Base-by-base conservation (phyloP, 2,113 vertebrate species). In the Odontophorus gujanensis region DNA sequence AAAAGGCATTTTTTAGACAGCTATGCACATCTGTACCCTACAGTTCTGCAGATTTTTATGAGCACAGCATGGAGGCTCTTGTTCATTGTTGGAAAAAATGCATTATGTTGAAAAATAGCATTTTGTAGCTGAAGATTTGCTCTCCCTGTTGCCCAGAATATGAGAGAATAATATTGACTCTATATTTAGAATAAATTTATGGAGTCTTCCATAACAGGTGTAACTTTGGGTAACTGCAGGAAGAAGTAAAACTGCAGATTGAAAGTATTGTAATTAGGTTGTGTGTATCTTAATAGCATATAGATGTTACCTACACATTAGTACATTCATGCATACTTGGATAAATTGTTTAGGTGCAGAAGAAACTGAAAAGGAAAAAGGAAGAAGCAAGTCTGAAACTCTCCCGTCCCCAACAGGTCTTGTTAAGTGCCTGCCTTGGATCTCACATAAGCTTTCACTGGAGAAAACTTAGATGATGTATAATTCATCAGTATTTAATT, bases 401-500 rank as follows among this genome's bases (percentile, higher is more conserved):
- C 73, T 47, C 36, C 5, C 25, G 61, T 66, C 22, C 30, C 59
- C 40, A 25, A 2, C 0, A 0, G 7, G 26, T 91, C 40, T 76
- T 82, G 10, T 30, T 5, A 3, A 72, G 42, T 48, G 32, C 12
- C 42, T 78, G 18, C 14, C 62, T 93, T 92, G 63, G 24, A 77
- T 89, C 8, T 79, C 18, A 34, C 12, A 4, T 7, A 66, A 89
- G 21, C 9, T 81, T 28, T 28, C 9, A 85, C 12, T 3, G 40
- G 53, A 81, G 32, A 65, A 76, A 89, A 34, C 14, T 4, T 11
- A 7, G 16, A 83, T 17, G 55, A 28, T 80, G 19, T 80, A 71
- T 75, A 79, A 82, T 79, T 82, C 47, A 38, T 69, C 1, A 0
- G 14, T 85, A 12, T 11, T n/a, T n/a, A n/a, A n/a, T 40, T 40